These are phyloP conservation scores for Melanostoma scalare DNA, from an alignment of 2,888 invertebrate genomes.

Conservation along the genomic window DNA sequence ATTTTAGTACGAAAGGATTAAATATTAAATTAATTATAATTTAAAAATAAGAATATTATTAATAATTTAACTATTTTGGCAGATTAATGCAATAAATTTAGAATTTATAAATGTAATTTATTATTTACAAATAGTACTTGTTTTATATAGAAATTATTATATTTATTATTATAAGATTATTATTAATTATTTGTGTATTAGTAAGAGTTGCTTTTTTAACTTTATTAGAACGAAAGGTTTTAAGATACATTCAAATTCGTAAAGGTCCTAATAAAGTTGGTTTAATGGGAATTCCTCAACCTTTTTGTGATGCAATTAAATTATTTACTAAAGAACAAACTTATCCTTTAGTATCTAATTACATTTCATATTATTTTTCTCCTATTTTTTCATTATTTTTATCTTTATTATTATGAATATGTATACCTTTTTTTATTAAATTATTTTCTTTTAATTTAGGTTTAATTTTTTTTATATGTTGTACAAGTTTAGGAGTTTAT, in stretches of 20 bases:
- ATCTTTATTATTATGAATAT: conserved; percentile 84
- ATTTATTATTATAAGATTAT: conserved; percentile 82
- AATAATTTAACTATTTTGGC: conserved; percentile 84
- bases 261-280: conserved; percentile 89
- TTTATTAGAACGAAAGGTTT: conserved; percentile 87
- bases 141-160: conserved; percentile 82
- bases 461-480: conserved; percentile 86
- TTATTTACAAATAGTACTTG: conserved; percentile 84
- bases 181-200: conserved; percentile 85
- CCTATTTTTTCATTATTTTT: conserved; percentile 85
- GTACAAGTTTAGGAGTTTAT: conserved; percentile 86
- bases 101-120: conserved; percentile 85
- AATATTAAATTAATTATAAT: conserved; percentile 83
- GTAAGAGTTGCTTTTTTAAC: conserved; percentile 88
- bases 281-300: conserved; percentile 85
- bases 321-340: conserved; percentile 87
- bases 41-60: conserved; percentile 79
- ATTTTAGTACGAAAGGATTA: conserved; percentile 92
- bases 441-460: conserved; percentile 84
- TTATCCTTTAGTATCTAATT: conserved; percentile 85
- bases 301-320: conserved; percentile 89
- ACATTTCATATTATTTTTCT: conserved; percentile 85
- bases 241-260: conserved; percentile 89
- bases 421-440: conserved; percentile 84
- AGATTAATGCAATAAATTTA: conserved; percentile 88